Base-by-base conservation (phyloP, 2,797 vertebrate species). In the Astyanax mexicanus region DNA sequence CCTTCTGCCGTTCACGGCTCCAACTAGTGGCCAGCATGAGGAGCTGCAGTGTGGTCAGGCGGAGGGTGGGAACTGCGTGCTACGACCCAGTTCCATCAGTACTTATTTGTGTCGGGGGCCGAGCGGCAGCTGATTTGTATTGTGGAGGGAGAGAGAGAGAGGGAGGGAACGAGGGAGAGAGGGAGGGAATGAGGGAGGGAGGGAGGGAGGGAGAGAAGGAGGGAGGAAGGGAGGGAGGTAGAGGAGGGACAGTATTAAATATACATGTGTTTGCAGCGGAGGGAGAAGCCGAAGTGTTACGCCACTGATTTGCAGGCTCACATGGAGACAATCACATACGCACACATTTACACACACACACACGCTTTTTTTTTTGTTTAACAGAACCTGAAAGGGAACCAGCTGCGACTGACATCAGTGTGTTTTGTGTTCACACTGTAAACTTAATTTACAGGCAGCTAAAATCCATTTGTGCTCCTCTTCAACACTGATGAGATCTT, bases 61-160 rank as follows among this genome's bases (percentile, higher is more conserved):
- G 35, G 55, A 66, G 21, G 23, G 57, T 23, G 49, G 19, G 70
- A 60, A 68, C 62, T 17, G 76, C 35, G 29, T 21, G 47, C 65
- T 73, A 69, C 72, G 83, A 94, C 93, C 93, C 90, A 94, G 92
- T 94, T 95, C 93, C 89, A 93, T 95, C 93, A 94, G 83, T 89
- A 40, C 68, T 87, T 91, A 89, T 93, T 93, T 93, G 91, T 89
- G 89, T 93, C 91, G 88, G 86, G 89, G 89, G 88, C 87, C 75
- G 79, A 78, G 86, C 76, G 70, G 87, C 90, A 89, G 88, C 91
- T 90, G 89, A 89, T 88, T 84, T 89, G 88, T 89, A 77, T 72
- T 83, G 89, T 91, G 87, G 88, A 84, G 86, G 70, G 9, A 38
- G 67, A 38, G 71, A 37, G 42, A 8, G 57, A 11, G n/a, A 32